phyloP scores from a whole-genome alignment of 2,113 vertebrate species.

The Mormyrus lacerda region DNA sequence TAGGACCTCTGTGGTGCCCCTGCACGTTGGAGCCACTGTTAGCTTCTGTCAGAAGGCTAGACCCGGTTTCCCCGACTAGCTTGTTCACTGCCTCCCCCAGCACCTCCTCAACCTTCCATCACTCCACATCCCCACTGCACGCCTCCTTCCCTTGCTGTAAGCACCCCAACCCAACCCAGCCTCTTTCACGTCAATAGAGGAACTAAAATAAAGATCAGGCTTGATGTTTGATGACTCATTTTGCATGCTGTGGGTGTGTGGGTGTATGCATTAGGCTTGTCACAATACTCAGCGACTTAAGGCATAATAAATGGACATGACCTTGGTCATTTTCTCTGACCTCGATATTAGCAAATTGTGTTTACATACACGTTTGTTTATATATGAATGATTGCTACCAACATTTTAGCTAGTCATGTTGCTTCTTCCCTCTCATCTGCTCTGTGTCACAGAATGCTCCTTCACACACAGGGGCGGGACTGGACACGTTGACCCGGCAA shows the following conservation, averaged over 20 bases:
- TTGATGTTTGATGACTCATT: background rate
- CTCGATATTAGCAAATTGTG: background rate
- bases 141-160: background rate
- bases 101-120: background rate
- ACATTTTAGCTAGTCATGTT: background rate
- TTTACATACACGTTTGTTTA: background rate
- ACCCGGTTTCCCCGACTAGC: background rate
- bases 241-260: background rate
- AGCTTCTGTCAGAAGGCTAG: background rate
- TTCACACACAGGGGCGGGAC: background rate
- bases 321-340: background rate
- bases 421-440: background rate
- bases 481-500: background rate
- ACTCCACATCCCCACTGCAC: background rate
- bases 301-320: background rate
- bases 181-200: background rate
- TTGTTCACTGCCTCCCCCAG: background rate
- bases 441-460: background rate
- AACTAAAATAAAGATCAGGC: background rate
- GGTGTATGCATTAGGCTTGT: background rate
- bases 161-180: background rate
- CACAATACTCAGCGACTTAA: background rate
- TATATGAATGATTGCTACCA: background rate
- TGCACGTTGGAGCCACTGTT: background rate
- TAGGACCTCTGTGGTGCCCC: background rate